Conservation (phyloP, 2,797 vertebrate species). For the Sarcophilus harrisii region DNA sequence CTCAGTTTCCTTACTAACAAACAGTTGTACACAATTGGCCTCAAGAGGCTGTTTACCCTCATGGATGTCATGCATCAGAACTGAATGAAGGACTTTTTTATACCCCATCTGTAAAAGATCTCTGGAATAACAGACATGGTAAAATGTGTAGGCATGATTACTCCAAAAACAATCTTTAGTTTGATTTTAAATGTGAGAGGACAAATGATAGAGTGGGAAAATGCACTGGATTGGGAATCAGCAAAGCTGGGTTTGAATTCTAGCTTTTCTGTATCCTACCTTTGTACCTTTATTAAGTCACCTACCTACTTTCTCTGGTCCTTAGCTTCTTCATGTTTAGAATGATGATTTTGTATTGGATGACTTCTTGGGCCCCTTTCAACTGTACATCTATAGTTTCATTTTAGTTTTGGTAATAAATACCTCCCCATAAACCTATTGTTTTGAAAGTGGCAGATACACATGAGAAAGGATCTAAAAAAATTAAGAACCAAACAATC, state of each 20-base stretch:
- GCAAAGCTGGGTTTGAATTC: neutral
- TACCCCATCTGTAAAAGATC: neutral
- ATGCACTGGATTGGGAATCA: neutral
- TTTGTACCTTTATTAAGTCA: neutral
- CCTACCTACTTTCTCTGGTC: neutral
- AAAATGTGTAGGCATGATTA: neutral
- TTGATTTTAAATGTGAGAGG: neutral
- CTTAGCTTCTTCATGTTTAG: neutral
- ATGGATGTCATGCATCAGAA: neutral
- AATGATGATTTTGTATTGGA: neutral
- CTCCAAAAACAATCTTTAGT: neutral
- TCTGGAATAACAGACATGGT: neutral
- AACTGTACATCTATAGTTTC: neutral
- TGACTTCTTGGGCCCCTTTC: neutral
- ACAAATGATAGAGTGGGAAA: neutral
- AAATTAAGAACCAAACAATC: neutral
- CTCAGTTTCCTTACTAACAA: neutral
- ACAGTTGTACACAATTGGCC: neutral
- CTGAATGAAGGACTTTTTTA: neutral
- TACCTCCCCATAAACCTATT: neutral
- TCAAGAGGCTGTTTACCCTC: neutral
- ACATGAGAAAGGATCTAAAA: neutral
- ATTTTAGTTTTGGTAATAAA: neutral
- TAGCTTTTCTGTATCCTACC: neutral
- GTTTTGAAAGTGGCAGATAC: neutral